Evolutionary conservation across 2,888 invertebrate species (phyloP).

Genomic region (Oegoconia quadripuncta): DNA sequence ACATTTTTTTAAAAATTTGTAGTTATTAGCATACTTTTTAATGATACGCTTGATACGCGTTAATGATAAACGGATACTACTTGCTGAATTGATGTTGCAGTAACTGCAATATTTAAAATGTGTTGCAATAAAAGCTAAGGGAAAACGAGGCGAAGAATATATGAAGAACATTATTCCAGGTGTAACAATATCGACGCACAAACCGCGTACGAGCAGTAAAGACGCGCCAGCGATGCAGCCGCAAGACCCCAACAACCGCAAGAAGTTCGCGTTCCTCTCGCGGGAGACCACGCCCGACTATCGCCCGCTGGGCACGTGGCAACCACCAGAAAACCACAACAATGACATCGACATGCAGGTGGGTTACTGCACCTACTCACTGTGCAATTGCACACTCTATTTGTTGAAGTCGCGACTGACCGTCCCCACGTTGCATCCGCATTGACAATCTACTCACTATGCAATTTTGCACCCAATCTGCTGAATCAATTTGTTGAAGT

Average conservation of each 20-base stretch:
- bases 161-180: constrained; percentile 59
- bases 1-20: too few relatives aligned
- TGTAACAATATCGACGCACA: constrained; percentile 85
- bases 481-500: too few relatives aligned
- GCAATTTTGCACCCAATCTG: too few relatives aligned
- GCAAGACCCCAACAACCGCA: constrained; percentile 87
- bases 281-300: constrained; percentile 94
- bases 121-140: neutral
- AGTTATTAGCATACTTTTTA: too few relatives aligned
- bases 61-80: too few relatives aligned
- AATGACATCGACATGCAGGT: constrained; percentile 37
- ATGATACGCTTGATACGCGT: too few relatives aligned
- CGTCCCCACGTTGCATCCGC: too few relatives aligned
- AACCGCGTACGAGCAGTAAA: constrained; percentile 80
- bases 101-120: too few relatives aligned
- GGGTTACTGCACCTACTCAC: constrained; percentile 4
- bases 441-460: too few relatives aligned
- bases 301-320: constrained; percentile 82
- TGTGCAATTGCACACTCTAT: too few relatives aligned
- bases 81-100: too few relatives aligned
- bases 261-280: constrained; percentile 91
- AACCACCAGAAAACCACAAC: constrained; percentile 44
- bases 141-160: neutral
- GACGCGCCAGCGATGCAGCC: constrained; percentile 73
- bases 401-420: too few relatives aligned